phyloP scores from a whole-genome alignment of 1,140 invertebrate species.

The Papilio glaucus region DNA sequence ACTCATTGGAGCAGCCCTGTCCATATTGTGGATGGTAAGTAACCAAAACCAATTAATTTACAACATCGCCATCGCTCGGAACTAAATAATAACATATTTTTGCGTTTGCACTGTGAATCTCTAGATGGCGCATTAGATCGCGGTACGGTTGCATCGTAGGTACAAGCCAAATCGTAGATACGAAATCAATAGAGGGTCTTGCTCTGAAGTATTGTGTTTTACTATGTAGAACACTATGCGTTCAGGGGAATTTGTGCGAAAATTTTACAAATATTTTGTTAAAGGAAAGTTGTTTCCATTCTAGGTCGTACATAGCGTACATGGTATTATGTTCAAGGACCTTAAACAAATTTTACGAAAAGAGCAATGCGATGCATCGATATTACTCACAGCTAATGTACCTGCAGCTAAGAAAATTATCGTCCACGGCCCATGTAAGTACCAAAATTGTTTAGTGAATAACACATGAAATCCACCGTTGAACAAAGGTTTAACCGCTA shows the following conservation, averaged over 20 bases:
- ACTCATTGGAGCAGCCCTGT: slow-evolving; percentile 96
- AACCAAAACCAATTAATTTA: background rate
- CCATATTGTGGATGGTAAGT: slow-evolving; percentile 97
- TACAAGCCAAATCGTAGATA: too few relatives aligned
- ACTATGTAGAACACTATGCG: too few relatives aligned
- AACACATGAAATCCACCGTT: too few relatives aligned
- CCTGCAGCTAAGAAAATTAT: slow-evolving; percentile 99
- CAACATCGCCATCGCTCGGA: background rate
- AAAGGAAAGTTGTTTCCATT: too few relatives aligned
- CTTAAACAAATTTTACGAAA: slow-evolving; percentile 99
- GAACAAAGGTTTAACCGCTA: too few relatives aligned
- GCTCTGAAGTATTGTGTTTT: too few relatives aligned
- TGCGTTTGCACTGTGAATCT: background rate
- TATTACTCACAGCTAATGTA: slow-evolving; percentile 98
- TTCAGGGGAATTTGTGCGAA: too few relatives aligned
- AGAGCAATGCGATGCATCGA: slow-evolving; percentile 99
- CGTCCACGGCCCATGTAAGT: slow-evolving; percentile 93
- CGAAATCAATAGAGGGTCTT: too few relatives aligned
- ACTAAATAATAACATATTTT: too few relatives aligned
- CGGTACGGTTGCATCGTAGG: too few relatives aligned
- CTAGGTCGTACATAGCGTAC: slow-evolving; percentile 98
- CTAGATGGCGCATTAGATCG: background rate
- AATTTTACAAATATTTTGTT: slow-evolving; percentile 9
- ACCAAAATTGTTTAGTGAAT: too few relatives aligned
- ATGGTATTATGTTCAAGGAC: slow-evolving; percentile 99